These are phyloP conservation scores for Gallinago stenura DNA, from an alignment of 2,797 vertebrate species.

Conservation along the genomic window DNA sequence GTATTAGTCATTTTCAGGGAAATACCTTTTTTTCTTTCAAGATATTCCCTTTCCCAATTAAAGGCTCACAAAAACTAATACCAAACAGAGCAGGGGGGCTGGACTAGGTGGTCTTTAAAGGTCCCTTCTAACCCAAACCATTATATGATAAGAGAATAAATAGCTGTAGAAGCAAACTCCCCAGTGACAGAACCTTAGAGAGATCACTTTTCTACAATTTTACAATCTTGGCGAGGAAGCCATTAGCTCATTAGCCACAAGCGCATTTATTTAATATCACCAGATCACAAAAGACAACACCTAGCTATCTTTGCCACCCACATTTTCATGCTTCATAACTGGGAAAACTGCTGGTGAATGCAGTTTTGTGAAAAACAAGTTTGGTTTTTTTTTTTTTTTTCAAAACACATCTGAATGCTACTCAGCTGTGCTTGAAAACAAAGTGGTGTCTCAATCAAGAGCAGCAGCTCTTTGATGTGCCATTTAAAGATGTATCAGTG, in stretches of 20 bases:
- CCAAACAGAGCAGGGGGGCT: background rate
- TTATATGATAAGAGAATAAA: background rate
- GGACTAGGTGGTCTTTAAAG: background rate
- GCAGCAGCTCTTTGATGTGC: slow-evolving; percentile 28
- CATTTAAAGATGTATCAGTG: slow-evolving; percentile 64
- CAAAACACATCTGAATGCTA: slow-evolving; percentile 5
- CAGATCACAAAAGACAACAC: slow-evolving; percentile 36
- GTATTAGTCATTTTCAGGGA: slow-evolving; percentile 38
- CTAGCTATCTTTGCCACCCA: slow-evolving; percentile 44
- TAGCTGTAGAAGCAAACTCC: background rate
- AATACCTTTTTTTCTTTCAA: background rate
- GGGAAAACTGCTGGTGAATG: slow-evolving; percentile 40
- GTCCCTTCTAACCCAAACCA: background rate
- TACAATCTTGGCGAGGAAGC: background rate
- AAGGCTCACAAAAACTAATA: background rate
- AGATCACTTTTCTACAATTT: background rate
- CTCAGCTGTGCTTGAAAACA: slow-evolving; percentile 41
- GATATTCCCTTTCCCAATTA: background rate
- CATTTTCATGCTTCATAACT: slow-evolving; percentile 8
- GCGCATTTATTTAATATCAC: background rate
- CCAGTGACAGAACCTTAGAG: background rate
- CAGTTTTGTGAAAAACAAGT: slow-evolving; percentile 35
- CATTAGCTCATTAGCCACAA: background rate
- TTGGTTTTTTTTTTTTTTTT: background rate
- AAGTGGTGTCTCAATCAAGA: slow-evolving; percentile 60